Evolutionary conservation across 2,113 vertebrate genomes (phyloP).

Genomic region (Orientallactaga bullata): DNA sequence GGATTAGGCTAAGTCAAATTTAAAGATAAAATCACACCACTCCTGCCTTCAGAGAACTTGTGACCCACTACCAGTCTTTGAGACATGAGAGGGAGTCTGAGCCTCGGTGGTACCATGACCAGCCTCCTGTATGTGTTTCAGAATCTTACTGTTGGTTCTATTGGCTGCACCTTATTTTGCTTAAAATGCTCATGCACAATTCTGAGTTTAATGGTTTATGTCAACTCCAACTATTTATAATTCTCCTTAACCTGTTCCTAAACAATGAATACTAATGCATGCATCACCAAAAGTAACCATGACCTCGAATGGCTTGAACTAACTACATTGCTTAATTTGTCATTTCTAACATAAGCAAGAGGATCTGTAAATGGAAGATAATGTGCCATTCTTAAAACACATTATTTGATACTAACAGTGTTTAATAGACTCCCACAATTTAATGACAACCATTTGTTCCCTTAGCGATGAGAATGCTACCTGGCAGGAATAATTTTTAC

Average conservation of each 20-base stretch:
- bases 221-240: conserved; percentile 44
- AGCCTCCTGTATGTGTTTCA: background rate
- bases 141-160: background rate
- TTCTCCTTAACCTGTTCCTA: conserved; percentile 50
- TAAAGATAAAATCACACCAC: background rate
- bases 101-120: background rate
- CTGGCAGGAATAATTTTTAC: conserved; percentile 34
- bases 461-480: conserved; percentile 42
- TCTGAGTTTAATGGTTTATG: conserved; percentile 60
- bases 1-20: background rate
- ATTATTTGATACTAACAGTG: conserved; percentile 4
- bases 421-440: conserved; percentile 18
- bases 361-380: conserved; percentile 7
- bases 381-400: conserved; percentile 38
- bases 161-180: conserved; percentile 12
- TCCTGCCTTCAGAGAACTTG: background rate
- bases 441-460: conserved; percentile 66
- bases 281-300: conserved; percentile 55
- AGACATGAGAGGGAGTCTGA: accelerated
- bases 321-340: conserved; percentile 52
- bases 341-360: conserved; percentile 54
- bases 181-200: conserved; percentile 14
- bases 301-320: conserved; percentile 51
- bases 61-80: background rate
- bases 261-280: conserved; percentile 32